phyloP scores from a whole-genome alignment of 2,888 invertebrate species.

The Clitarchus hookeri region DNA sequence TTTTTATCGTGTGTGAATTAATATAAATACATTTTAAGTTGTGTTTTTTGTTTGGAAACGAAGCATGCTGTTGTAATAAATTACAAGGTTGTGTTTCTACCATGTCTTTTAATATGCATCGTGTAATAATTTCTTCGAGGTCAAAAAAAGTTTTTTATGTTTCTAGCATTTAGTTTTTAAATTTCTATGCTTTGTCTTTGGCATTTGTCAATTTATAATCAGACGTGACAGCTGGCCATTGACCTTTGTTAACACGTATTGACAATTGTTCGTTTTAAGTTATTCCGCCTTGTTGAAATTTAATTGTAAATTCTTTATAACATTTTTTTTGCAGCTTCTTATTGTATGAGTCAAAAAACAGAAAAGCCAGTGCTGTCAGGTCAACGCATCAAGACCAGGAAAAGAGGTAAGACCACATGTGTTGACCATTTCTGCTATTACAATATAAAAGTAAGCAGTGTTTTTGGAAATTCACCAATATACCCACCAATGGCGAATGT shows the following conservation, averaged over 20 bases:
- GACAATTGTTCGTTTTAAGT: too few species aligned
- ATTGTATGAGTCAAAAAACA: conserved; percentile 99
- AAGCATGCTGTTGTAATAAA: background rate
- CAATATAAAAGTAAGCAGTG: too few species aligned
- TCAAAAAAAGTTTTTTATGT: too few species aligned
- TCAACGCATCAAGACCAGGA: conserved; percentile 99
- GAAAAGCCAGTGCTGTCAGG: conserved; percentile 99
- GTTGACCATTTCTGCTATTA: too few species aligned
- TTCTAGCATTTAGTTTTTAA: background rate
- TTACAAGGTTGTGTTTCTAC: conserved; percentile 4
- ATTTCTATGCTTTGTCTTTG: background rate
- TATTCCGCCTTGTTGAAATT: background rate
- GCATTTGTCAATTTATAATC: background rate
- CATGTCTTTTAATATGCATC: background rate
- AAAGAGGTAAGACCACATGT: conserved; percentile 79
- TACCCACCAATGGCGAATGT: too few species aligned
- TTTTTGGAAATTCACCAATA: too few species aligned
- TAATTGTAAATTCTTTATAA: background rate
- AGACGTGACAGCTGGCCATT: conserved; percentile 37
- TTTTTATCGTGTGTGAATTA: background rate
- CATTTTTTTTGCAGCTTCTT: conserved; percentile 71
- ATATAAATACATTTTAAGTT: background rate
- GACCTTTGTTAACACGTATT: conserved; percentile 28
- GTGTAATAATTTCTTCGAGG: too few species aligned
- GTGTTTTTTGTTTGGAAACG: background rate